These are phyloP conservation scores for Calosoma granatense DNA, from an alignment of 1,140 invertebrate genomes.

Conservation along the genomic window DNA sequence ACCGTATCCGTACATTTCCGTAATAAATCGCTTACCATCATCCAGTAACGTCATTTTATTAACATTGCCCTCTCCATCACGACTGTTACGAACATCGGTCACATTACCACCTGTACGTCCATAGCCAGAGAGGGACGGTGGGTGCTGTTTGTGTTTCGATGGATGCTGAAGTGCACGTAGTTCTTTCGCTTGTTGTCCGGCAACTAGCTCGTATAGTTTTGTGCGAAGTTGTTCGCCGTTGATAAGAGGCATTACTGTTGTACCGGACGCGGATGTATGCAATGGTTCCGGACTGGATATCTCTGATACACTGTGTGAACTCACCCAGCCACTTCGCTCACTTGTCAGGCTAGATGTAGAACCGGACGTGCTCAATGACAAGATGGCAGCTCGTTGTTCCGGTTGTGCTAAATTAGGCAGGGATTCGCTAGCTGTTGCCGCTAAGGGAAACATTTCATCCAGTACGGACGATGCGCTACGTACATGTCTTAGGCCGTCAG, in stretches of 20 bases:
- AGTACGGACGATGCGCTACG: slow-evolving; percentile 48
- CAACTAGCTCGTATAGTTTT: slow-evolving; percentile 44
- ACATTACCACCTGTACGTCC: neutral
- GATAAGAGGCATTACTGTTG: neutral
- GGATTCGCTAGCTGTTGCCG: slow-evolving; percentile 40
- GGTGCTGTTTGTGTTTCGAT: neutral
- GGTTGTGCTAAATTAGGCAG: slow-evolving; percentile 50
- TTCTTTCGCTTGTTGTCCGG: slow-evolving; percentile 22
- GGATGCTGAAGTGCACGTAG: slow-evolving; percentile 5
- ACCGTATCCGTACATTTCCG: slow-evolving; percentile 9
- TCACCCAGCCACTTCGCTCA: slow-evolving; percentile 68
- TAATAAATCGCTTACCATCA: neutral
- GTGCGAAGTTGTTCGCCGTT: slow-evolving; percentile 45
- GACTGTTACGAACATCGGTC: neutral
- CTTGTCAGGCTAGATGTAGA: slow-evolving; percentile 58
- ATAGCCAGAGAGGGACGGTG: neutral
- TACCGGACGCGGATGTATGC: neutral
- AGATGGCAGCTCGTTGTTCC: slow-evolving; percentile 27
- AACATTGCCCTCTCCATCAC: neutral
- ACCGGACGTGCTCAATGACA: slow-evolving; percentile 31
- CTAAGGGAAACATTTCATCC: slow-evolving; percentile 31
- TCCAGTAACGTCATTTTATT: neutral
- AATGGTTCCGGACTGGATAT: neutral
- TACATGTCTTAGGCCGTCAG: slow-evolving; percentile 37
- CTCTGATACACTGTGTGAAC: slow-evolving; percentile 41